Percentiles rank a stretch among this genome's conserved stretches.
These are phyloP conservation scores for Pterocles gutturalis DNA, from an alignment of 2,113 vertebrate genomes.

Conservation along the genomic window DNA sequence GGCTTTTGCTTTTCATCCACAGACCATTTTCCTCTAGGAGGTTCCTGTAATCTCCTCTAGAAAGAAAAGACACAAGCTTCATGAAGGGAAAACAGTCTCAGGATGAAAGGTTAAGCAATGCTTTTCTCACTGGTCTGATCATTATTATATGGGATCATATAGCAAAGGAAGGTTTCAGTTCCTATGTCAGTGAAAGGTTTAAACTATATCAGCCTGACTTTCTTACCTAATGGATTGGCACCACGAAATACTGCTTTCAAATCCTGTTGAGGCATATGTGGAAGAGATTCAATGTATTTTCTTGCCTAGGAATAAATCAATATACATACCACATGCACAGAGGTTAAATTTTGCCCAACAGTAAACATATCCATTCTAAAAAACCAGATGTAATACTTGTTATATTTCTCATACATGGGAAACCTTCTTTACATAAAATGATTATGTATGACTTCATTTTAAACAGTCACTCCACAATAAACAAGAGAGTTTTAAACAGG, in stretches of 20 bases:
- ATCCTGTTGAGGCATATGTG: slow-evolving; percentile 96
- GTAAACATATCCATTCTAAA: background rate
- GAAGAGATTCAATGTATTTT: slow-evolving; percentile 97
- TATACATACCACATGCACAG: background rate
- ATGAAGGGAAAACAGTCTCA: background rate
- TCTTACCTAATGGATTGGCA: slow-evolving; percentile 93
- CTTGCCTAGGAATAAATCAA: slow-evolving; percentile 84
- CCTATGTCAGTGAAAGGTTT: background rate
- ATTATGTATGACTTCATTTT: background rate
- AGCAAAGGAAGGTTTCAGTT: background rate
- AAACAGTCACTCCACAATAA: background rate
- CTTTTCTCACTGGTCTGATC: background rate
- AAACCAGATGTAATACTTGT: background rate
- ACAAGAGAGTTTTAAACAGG: background rate
- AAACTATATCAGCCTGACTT: background rate
- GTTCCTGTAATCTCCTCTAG: background rate
- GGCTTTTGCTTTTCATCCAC: background rate
- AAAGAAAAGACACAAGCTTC: background rate
- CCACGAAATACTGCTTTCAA: slow-evolving; percentile 92
- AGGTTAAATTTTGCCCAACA: slow-evolving; percentile 9
- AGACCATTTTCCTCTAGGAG: background rate
- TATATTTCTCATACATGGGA: background rate
- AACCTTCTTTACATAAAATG: background rate
- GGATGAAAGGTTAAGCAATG: background rate
- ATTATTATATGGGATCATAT: background rate